Evolutionary conservation across 2,888 invertebrate genomes (phyloP).

Genomic region (Synergus itoensis): DNA sequence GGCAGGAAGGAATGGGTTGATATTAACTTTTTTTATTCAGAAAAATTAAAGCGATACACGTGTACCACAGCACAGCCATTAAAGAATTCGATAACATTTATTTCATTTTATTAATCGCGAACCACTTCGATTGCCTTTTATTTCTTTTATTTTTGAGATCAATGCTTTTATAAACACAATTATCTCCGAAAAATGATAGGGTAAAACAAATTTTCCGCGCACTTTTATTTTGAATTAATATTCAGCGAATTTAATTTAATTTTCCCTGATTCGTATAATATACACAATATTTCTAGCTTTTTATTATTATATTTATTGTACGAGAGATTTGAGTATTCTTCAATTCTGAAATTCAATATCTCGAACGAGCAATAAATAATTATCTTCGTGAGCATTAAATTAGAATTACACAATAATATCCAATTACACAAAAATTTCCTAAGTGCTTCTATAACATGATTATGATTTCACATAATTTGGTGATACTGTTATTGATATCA

Average conservation of each 20-base stretch:
- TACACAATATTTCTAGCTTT: constrained; percentile 7
- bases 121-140: constrained; percentile 4
- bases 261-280: not conserved
- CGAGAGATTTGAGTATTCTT: constrained; percentile 20
- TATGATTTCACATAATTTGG: not conserved
- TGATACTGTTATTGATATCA: not conserved
- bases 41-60: constrained; percentile 8
- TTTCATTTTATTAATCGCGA: constrained; percentile 21
- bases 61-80: not conserved
- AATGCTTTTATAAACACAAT: constrained; percentile 27
- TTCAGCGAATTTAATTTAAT: not conserved
- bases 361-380: not conserved
- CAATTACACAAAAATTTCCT: not conserved
- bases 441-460: not conserved
- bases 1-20: constrained; percentile 8
- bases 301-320: constrained; percentile 25
- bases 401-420: constrained; percentile 35
- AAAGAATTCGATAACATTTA: constrained; percentile 4
- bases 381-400: constrained; percentile 7
- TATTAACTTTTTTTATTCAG: constrained; percentile 17
- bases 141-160: not conserved
- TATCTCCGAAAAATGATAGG: constrained; percentile 33
- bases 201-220: not conserved
- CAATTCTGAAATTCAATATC: constrained; percentile 2
- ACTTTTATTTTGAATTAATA: constrained; percentile 8